Evolutionary conservation across 2,797 vertebrate genomes (phyloP).

Genomic region (Sebastes matsubarae): DNA sequence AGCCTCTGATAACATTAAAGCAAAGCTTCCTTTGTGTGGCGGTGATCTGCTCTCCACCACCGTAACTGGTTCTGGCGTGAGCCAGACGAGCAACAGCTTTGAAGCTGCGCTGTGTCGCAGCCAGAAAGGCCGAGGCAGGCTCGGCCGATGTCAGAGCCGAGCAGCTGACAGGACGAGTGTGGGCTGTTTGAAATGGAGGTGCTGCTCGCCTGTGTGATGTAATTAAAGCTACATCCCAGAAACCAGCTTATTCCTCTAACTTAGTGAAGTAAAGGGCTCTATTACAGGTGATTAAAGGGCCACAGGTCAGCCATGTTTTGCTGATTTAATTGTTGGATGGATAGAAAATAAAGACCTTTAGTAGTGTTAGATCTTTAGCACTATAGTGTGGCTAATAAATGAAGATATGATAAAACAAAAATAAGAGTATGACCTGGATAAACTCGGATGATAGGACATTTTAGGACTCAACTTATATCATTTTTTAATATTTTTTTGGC

Average conservation of each 20-base stretch:
- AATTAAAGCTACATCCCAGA: constrained; percentile 19
- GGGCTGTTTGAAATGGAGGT: constrained; percentile 26
- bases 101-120: constrained; percentile 75
- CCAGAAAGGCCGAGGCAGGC: background rate
- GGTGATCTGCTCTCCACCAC: constrained; percentile 84
- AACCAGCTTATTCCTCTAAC: background rate
- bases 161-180: constrained; percentile 33
- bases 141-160: constrained; percentile 24
- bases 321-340: background rate
- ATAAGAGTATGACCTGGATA: too few relatives aligned
- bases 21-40: constrained; percentile 85
- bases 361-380: background rate
- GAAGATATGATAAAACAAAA: too few relatives aligned
- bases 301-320: background rate
- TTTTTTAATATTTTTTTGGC: too few relatives aligned
- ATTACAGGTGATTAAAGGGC: background rate
- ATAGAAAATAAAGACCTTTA: background rate
- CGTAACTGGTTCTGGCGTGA: constrained; percentile 89
- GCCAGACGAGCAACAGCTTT: constrained; percentile 87
- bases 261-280: background rate
- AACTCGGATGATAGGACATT: too few relatives aligned
- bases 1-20: constrained; percentile 90
- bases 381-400: background rate
- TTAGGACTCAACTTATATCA: too few relatives aligned
- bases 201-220: constrained; percentile 37